phyloP scores from a whole-genome alignment of 2,888 invertebrate species.

The Agrochola circellaris region DNA sequence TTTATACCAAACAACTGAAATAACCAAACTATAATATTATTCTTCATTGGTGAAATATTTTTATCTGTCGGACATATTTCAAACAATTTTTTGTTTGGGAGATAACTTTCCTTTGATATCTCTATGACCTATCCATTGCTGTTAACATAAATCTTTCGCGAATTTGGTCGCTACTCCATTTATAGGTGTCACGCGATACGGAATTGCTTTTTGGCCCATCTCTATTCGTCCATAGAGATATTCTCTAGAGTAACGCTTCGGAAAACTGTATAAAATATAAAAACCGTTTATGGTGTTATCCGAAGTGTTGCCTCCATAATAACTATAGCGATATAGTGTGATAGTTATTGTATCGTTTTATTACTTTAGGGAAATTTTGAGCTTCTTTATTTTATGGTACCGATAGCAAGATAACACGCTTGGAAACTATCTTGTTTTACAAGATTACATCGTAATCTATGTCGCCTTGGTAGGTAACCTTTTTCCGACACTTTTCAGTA shows the following conservation, averaged over 20 bases:
- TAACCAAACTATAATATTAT: neutral
- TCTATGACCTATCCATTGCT: constrained; percentile 18
- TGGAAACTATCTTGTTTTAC: neutral
- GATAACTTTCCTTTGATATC: constrained; percentile 31
- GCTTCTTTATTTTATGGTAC: constrained; percentile 30
- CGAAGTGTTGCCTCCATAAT: constrained; percentile 25
- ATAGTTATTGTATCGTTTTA: constrained; percentile 48
- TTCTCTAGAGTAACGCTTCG: constrained; percentile 39
- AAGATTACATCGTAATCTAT: neutral
- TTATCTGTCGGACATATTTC: constrained; percentile 34
- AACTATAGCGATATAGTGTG: constrained; percentile 28
- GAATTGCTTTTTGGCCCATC: constrained; percentile 30
- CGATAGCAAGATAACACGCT: neutral
- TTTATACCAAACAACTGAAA: neutral
- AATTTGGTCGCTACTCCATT: constrained; percentile 22
- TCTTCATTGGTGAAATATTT: constrained; percentile 4
- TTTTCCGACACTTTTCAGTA: neutral
- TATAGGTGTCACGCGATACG: constrained; percentile 41
- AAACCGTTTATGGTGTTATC: constrained; percentile 49
- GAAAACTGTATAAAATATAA: constrained; percentile 44
- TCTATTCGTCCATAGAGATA: constrained; percentile 35
- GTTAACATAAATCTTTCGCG: constrained; percentile 38
- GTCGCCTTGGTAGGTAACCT: neutral
- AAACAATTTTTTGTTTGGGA: constrained; percentile 34
- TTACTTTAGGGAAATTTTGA: constrained; percentile 49